Evolutionary conservation across 2,113 vertebrate species (phyloP), one percentile per base, ranked within the genome.

Genomic region (Erinaceus europaeus): DNA sequence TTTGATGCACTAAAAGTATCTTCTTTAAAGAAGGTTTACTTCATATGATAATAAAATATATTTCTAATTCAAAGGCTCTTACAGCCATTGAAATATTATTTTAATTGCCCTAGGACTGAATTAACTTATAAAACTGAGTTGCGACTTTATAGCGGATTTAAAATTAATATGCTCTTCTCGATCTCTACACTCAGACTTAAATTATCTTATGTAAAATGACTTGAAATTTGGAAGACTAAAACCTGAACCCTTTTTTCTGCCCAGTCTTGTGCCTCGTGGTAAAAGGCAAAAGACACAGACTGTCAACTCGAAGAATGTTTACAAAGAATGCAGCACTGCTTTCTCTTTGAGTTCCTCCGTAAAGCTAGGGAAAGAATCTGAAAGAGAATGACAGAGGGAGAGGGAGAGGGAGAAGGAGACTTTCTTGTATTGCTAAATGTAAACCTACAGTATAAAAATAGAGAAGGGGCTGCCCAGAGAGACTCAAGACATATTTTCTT

Each of bases 81-180:
- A 78, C 48, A 92, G 81, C 38, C 84, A 95, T 95, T 91, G 91
- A 90, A 95, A 84, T 95, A 89, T 90, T 95, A 95, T 94, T 94
- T 90, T 94, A 94, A 94, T 96, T 89, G 93, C 93, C 71, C 52
- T 21, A 42, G 52, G 79, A 12, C 71, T 61, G 87, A 95, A 82
- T 72, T 88, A n/a, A 72, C n/a, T 82, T 89, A 68, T 88, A 1
- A 95, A 94, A 95, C 91, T 94, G 78, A 93, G 93, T 90, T 95
- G 76, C 94, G 90, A 69, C 88, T 93, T 83, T 90, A 68, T 87
- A 87, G 52, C 64, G 91, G 74, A 95, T 93, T 86, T 48, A 79
- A 88, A 94, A 92, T 76, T 46, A 89, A 83, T 68, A 71, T 55
- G 48, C 2, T 90, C 38, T 15, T 87, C 62, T 80, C 92, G 75